Evolutionary conservation across 2,888 invertebrate species (phyloP).

Genomic region (Drosophila testacea): DNA sequence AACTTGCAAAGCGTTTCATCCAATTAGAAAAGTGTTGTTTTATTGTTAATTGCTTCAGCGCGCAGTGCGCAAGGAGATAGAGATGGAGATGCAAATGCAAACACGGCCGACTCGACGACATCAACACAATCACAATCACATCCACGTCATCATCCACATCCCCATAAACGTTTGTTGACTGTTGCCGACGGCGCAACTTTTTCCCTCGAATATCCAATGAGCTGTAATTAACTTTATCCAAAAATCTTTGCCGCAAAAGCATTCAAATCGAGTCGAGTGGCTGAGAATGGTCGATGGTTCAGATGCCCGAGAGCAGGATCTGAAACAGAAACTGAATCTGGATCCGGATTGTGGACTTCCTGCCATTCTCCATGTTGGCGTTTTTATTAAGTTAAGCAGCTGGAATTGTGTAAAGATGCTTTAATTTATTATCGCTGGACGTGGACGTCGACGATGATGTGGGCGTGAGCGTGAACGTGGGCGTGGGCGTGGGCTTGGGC

Average conservation of each 20-base stretch:
- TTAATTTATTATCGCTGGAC: conserved; percentile 64
- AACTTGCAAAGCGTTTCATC: conserved; percentile 81
- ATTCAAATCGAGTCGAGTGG: conserved; percentile 20
- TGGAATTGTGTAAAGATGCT: conserved; percentile 69
- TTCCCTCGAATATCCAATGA: conserved; percentile 73
- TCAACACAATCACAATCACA: conserved; percentile 11
- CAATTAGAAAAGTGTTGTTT: conserved; percentile 80
- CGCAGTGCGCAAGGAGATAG: conserved; percentile 16
- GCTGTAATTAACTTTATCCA: conserved; percentile 83
- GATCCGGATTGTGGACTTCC: conserved; percentile 4
- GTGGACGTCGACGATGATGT: neutral
- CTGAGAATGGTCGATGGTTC: conserved; percentile 34
- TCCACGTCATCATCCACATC: conserved; percentile 1
- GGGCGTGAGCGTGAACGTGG: conserved; percentile 1
- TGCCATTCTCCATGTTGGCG: conserved; percentile 43
- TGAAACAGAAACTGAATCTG: neutral
- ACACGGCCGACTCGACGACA: conserved; percentile 22
- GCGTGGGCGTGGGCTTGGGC: neutral
- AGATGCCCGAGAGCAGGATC: conserved; percentile 29
- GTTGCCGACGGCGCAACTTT: conserved; percentile 44
- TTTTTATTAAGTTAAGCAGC: conserved; percentile 78
- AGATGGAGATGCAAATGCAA: conserved; percentile 14
- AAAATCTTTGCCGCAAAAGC: conserved; percentile 78
- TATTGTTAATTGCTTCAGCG: conserved; percentile 75
- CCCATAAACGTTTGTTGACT: conserved; percentile 1